Evolutionary conservation across 2,888 invertebrate genomes (phyloP).

Genomic region (Agrochola circellaris): DNA sequence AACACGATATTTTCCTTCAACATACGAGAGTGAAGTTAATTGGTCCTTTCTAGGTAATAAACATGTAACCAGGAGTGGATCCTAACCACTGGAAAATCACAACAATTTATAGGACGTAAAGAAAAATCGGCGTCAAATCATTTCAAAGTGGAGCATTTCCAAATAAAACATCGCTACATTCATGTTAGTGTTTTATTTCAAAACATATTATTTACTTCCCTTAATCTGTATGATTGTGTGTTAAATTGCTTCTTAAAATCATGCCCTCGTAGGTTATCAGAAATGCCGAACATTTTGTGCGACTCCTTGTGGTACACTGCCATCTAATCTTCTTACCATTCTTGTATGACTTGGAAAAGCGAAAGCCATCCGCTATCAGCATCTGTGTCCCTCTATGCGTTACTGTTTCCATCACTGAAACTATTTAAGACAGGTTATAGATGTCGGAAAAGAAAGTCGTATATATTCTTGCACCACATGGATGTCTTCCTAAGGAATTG

Average conservation of each 20-base stretch:
- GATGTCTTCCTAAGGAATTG: neutral
- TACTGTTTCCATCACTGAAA: slow-evolving; percentile 73
- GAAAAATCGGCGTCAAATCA: neutral
- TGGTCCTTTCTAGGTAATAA: neutral
- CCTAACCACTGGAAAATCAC: neutral
- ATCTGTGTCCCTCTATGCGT: slow-evolving; percentile 76
- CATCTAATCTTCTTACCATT: slow-evolving; percentile 72
- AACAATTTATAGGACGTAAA: neutral
- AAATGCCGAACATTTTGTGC: slow-evolving; percentile 74
- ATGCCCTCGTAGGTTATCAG: slow-evolving; percentile 69
- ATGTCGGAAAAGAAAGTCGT: neutral
- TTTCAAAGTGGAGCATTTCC: neutral
- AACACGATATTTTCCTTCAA: neutral
- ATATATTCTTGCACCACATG: neutral
- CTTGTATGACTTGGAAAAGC: slow-evolving; percentile 75
- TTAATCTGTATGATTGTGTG: slow-evolving; percentile 69
- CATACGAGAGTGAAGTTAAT: neutral
- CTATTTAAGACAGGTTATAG: neutral
- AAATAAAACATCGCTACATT: slow-evolving; percentile 15
- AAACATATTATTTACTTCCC: neutral
- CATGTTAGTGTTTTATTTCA: neutral
- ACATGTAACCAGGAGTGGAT: neutral
- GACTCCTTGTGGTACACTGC: slow-evolving; percentile 73
- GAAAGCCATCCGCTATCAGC: slow-evolving; percentile 73
- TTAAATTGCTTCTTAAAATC: slow-evolving; percentile 66